These are phyloP conservation scores for Cosmia pyralina DNA, from an alignment of 2,888 invertebrate species.

Conservation along the genomic window DNA sequence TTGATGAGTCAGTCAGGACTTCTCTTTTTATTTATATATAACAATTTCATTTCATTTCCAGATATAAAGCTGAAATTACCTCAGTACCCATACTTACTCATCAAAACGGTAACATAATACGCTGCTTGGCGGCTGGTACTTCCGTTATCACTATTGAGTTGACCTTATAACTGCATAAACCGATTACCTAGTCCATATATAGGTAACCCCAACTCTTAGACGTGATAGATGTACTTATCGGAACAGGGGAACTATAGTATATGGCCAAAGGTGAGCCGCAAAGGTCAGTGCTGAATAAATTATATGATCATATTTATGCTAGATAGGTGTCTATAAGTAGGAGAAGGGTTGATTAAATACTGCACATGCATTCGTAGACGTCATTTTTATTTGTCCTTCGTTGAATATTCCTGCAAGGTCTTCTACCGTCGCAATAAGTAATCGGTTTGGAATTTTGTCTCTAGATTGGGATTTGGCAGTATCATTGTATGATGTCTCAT, in stretches of 20 bases:
- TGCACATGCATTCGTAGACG: background rate
- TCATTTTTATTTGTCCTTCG: background rate
- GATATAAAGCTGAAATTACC: background rate
- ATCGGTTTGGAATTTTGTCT: background rate
- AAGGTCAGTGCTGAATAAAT: slow-evolving; percentile 57
- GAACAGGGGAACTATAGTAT: slow-evolving; percentile 6
- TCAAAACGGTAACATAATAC: background rate
- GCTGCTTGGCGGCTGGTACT: slow-evolving; percentile 5
- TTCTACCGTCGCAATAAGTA: background rate
- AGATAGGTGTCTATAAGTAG: slow-evolving; percentile 25
- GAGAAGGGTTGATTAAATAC: background rate
- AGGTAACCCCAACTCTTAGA: background rate
- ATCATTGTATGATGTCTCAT: background rate
- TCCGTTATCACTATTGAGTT: slow-evolving; percentile 2
- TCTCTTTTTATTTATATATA: too few species aligned
- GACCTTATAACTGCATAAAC: slow-evolving; percentile 29
- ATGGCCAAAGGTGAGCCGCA: slow-evolving; percentile 36
- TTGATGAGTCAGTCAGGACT: too few species aligned
- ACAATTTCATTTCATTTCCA: too few species aligned
- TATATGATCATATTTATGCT: slow-evolving; percentile 10
- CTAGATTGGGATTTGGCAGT: background rate
- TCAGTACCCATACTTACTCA: background rate
- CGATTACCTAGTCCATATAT: slow-evolving; percentile 3
- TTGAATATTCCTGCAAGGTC: background rate
- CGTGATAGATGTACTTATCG: slow-evolving; percentile 28